phyloP scores from a whole-genome alignment of 2,113 vertebrate species.

The Acinonyx jubatus region DNA sequence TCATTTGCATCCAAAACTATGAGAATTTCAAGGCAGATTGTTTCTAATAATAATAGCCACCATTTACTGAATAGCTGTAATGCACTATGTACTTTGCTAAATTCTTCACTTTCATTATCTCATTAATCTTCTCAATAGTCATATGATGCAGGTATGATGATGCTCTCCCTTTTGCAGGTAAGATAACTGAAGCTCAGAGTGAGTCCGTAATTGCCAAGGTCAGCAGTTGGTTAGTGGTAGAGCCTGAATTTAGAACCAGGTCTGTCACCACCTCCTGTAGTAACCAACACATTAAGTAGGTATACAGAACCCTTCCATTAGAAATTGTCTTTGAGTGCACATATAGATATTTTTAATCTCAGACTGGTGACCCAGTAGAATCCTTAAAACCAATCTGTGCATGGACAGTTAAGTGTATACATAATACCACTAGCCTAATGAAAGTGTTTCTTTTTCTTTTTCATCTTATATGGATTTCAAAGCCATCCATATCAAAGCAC shows the following conservation, averaged over 20 bases:
- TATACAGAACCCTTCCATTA: not conserved
- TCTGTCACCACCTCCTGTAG: not conserved
- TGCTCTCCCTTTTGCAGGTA: not conserved
- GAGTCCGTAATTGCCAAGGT: not conserved
- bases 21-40: not conserved
- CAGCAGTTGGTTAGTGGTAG: not conserved
- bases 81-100: conserved; percentile 5
- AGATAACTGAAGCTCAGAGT: not conserved
- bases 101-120: not conserved
- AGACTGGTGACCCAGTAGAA: conserved; percentile 6
- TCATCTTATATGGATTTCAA: conserved; percentile 45
- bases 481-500: conserved; percentile 66
- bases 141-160: not conserved
- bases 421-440: not conserved
- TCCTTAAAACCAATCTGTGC: not conserved
- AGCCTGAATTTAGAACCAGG: not conserved
- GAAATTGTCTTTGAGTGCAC: not conserved
- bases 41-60: not conserved
- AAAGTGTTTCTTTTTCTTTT: not conserved
- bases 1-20: not conserved
- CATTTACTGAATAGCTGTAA: not conserved
- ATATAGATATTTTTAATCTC: not conserved
- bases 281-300: not conserved
- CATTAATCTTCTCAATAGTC: not conserved
- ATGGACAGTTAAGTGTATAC: not conserved